phyloP scores from a whole-genome alignment of 2,888 invertebrate genomes.

The Archips crataeganus region DNA sequence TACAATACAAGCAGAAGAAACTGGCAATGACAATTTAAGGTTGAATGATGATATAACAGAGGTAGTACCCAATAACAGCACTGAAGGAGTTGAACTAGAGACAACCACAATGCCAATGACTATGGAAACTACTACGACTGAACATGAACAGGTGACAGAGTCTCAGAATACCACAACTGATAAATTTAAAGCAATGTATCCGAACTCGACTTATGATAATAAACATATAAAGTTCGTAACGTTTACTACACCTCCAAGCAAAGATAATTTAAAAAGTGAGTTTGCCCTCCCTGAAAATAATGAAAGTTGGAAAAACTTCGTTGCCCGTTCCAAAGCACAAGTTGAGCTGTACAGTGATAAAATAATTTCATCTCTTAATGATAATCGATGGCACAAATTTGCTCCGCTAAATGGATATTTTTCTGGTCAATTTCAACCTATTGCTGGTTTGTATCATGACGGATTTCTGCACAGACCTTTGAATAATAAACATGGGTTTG shows the following conservation, averaged over 20 bases:
- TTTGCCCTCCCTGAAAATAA: conserved; percentile 27
- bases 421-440: conserved; percentile 68
- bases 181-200: conserved; percentile 47
- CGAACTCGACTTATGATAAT: conserved; percentile 51
- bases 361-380: conserved; percentile 56
- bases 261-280: conserved; percentile 42
- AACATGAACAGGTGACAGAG: conserved; percentile 39
- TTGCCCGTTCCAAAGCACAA: conserved; percentile 8
- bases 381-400: conserved; percentile 72
- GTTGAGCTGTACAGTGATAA: conserved; percentile 45
- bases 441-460: conserved; percentile 79
- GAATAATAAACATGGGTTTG: conserved; percentile 46
- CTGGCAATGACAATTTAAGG: conserved; percentile 20
- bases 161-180: conserved; percentile 2
- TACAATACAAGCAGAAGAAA: conserved; percentile 21
- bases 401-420: conserved; percentile 55
- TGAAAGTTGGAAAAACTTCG: conserved; percentile 36
- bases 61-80: not conserved
- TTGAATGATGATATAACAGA: conserved; percentile 30
- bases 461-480: conserved; percentile 72
- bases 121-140: conserved; percentile 25
- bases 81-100: conserved; percentile 10
- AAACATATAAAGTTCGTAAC: conserved; percentile 46
- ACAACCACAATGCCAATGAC: conserved; percentile 41
- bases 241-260: conserved; percentile 47